Evolutionary conservation across 2,888 invertebrate species (phyloP).

Genomic region (Apocheima hispidaria): DNA sequence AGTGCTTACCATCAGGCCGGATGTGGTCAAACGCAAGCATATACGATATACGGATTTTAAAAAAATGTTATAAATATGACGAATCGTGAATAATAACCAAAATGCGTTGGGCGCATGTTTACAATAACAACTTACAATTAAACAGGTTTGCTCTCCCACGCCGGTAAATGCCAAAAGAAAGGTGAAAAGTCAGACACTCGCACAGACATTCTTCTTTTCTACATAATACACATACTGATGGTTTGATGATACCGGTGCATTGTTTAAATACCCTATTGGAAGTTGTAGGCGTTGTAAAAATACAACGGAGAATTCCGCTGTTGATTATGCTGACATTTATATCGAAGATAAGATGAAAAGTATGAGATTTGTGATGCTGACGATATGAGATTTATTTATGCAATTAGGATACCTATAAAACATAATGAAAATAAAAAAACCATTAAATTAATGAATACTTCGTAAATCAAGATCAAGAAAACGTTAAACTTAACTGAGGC

Average conservation of each 20-base stretch:
- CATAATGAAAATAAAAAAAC: not conserved
- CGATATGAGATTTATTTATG: conserved; percentile 9
- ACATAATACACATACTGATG: conserved; percentile 9
- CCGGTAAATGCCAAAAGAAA: conserved; percentile 32
- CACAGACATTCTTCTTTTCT: conserved; percentile 20
- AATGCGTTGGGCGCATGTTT: conserved; percentile 28
- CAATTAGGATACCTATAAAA: not conserved
- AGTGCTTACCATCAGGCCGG: too few relatives aligned
- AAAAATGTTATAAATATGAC: too few relatives aligned
- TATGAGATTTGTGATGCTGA: conserved; percentile 9
- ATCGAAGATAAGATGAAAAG: conserved; percentile 7
- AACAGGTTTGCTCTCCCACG: conserved; percentile 33
- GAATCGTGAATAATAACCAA: not conserved
- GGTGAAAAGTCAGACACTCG: conserved; percentile 31
- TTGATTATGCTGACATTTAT: conserved; percentile 12
- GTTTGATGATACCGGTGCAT: conserved; percentile 26
- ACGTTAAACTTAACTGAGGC: not conserved
- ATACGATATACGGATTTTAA: too few relatives aligned
- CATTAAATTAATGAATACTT: not conserved
- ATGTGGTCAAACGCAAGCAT: too few relatives aligned
- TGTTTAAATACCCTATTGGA: conserved; percentile 27
- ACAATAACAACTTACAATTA: conserved; percentile 8
- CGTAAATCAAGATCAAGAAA: not conserved
- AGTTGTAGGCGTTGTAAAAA: conserved; percentile 22
- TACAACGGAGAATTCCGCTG: conserved; percentile 24